These are phyloP conservation scores for Cnemophilus loriae DNA, from an alignment of 2,113 vertebrate species.

Conservation along the genomic window DNA sequence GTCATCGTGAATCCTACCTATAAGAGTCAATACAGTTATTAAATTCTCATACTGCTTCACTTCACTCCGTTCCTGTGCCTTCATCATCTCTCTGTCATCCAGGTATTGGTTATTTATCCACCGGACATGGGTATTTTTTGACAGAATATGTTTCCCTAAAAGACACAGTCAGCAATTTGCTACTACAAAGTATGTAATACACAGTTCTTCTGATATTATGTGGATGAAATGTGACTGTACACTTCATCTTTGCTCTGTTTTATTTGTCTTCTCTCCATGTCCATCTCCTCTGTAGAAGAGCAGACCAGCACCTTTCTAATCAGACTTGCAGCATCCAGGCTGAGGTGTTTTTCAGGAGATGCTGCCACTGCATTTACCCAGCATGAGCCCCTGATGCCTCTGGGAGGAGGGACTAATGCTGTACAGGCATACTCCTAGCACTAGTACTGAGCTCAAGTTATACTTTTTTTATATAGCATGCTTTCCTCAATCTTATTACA, in stretches of 20 bases:
- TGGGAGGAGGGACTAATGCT: not conserved
- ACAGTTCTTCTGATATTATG: not conserved
- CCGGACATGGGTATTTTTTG: not conserved
- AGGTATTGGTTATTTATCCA: not conserved
- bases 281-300: not conserved
- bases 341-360: not conserved
- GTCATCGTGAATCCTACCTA: not conserved
- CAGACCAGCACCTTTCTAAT: not conserved
- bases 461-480: not conserved
- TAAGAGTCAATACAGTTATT: not conserved
- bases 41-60: not conserved
- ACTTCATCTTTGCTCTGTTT: not conserved
- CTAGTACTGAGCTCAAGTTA: not conserved
- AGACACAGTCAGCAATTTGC: not conserved
- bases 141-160: not conserved
- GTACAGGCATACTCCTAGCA: not conserved
- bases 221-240: not conserved
- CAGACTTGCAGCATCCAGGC: not conserved
- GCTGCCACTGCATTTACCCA: not conserved
- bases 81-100: not conserved
- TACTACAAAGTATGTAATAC: not conserved
- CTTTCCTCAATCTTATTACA: not conserved
- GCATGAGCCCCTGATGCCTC: not conserved
- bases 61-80: not conserved
- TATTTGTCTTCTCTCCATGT: not conserved